Percentiles rank a stretch among this genome's conserved stretches.
phyloP scores from a whole-genome alignment of 2,797 vertebrate species.

The Enteromius thamalakanensis region DNA sequence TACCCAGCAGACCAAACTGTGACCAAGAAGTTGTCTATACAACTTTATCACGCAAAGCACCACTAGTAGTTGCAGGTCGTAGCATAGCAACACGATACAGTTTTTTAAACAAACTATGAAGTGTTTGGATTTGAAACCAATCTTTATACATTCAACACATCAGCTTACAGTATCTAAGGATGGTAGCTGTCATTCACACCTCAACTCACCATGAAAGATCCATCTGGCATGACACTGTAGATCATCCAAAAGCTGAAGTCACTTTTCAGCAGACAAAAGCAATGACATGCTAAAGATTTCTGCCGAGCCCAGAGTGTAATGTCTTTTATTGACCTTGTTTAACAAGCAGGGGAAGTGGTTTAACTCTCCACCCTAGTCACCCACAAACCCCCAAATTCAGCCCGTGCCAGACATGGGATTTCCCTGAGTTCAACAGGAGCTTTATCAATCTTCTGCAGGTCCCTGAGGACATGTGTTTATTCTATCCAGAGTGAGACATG shows the following conservation, averaged over 20 bases:
- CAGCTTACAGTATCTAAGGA: not conserved
- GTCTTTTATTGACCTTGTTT: conserved; percentile 79
- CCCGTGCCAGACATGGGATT: conserved; percentile 68
- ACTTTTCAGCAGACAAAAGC: conserved; percentile 72
- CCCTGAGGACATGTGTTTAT: conserved; percentile 71
- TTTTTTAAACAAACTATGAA: conserved; percentile 17
- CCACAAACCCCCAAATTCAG: conserved; percentile 71
- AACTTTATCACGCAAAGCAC: not conserved
- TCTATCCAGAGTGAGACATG: conserved; percentile 69
- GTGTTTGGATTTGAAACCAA: conserved; percentile 20
- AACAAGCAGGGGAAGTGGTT: conserved; percentile 82
- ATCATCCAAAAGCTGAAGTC: conserved; percentile 63
- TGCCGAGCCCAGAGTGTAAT: conserved; percentile 70
- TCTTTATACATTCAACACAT: not conserved
- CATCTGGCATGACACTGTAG: conserved; percentile 65
- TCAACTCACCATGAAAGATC: conserved; percentile 44
- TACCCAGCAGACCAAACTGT: conserved; percentile 16
- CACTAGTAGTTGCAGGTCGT: not conserved
- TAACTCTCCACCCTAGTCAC: conserved; percentile 66
- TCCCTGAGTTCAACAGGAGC: conserved; percentile 77
- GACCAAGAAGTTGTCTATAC: conserved; percentile 29
- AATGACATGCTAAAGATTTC: conserved; percentile 70
- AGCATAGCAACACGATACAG: not conserved
- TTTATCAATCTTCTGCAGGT: conserved; percentile 70
- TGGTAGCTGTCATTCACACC: not conserved